Evolutionary conservation across 1,140 invertebrate genomes (phyloP).

Genomic region (Zophobas morio): DNA sequence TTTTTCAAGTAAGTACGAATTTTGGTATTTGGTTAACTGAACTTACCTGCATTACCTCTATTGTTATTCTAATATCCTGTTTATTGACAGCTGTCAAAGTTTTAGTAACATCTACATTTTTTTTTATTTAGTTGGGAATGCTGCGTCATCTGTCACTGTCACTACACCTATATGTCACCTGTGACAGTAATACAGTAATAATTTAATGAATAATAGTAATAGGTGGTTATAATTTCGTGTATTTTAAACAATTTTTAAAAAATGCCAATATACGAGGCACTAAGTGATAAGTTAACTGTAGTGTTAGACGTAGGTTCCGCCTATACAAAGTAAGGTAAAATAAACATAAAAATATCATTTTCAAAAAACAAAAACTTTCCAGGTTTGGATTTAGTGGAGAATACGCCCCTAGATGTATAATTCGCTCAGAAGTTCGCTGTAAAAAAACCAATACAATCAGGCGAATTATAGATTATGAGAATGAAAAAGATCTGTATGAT

Average conservation of each 20-base stretch:
- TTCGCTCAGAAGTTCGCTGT: conserved; percentile 83
- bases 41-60: too few species aligned
- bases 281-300: conserved; percentile 89
- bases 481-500: conserved; percentile 85
- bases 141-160: too few species aligned
- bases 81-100: too few species aligned
- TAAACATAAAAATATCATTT: conserved; percentile 50
- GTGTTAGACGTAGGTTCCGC: conserved; percentile 92
- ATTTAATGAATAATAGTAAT: conserved; percentile 15
- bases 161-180: neutral
- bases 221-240: too few species aligned
- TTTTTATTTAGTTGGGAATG: too few species aligned
- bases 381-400: conserved; percentile 95
- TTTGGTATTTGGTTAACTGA: neutral
- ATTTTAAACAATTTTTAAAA: conserved; percentile 44
- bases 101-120: too few species aligned
- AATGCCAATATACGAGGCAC: conserved; percentile 83
- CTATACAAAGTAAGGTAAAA: conserved; percentile 90
- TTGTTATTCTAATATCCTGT: too few species aligned
- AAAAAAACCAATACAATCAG: conserved; percentile 75
- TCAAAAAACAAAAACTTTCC: conserved; percentile 55
- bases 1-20: neutral
- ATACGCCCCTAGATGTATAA: conserved; percentile 87
- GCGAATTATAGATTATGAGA: conserved; percentile 80
- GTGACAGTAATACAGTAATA: neutral